Base-by-base conservation (phyloP, 1,140 invertebrate genomes). In the Heliconius congener region DNA sequence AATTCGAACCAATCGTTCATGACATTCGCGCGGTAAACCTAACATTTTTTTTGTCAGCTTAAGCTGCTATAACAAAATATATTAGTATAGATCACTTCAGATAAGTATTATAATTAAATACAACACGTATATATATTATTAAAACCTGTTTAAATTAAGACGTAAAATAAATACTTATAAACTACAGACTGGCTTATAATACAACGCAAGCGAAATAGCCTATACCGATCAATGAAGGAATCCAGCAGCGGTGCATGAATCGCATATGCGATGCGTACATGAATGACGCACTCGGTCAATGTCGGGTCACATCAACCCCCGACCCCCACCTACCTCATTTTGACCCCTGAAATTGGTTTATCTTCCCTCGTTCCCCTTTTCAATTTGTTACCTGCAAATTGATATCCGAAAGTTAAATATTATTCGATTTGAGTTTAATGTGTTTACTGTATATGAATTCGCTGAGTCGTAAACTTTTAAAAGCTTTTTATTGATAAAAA, bases 211-310 rank as follows among this genome's bases (percentile, higher is more conserved):
- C n/a, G 37, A 37, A 57, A 19, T 3, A 30, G 34, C 75, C 66
- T 60, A 30, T 55, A 39, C 70, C 76, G 80, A 81, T 81, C 76
- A 81, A 81, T 78, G 80, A 81, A 52, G 75, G 75, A 74, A 50
- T 39, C 52, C 39, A 52, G 18, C 50, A 19, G 2, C 71, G 73
- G 71, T 81, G 80, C 80, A 81, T 81, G 76, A 78, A 81, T 81
- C 80, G 75, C 80, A 81, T 81, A 81, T 81, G 79, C 79, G 74
- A 77, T 80, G 80, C 80, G 80, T 81, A 73, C 80, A 60, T 87
- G 87, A 87, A 86, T 87, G 87, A 86, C 86, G 84, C 84, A 88
- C 80, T 77, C 76, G 87, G 87, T 89, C 87, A 89, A 89, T 89
- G 87, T 89, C 87, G 87, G 83, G 86, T 83, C 87, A 79, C 66